These are phyloP conservation scores for Phrynocephalus vlangalii DNA, from an alignment of 2,797 vertebrate species.

Conservation along the genomic window DNA sequence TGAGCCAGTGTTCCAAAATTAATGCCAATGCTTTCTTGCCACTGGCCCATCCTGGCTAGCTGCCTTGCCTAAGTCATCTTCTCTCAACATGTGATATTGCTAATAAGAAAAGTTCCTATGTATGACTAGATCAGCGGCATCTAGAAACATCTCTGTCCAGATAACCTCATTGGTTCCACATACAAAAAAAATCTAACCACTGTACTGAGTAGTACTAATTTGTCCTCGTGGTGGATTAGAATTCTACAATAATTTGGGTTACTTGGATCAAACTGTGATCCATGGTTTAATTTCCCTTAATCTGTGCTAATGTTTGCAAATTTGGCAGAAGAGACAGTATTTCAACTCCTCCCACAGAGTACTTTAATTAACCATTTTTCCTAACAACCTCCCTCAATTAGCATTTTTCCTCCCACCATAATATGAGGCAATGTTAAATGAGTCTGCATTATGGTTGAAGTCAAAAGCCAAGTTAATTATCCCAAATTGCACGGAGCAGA, in stretches of 20 bases:
- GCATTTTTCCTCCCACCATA: neutral
- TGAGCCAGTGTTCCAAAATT: too few species aligned
- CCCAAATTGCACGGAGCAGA: conserved; percentile 54
- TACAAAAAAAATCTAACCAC: neutral
- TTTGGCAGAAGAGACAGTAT: conserved; percentile 15
- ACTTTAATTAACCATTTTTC: conserved; percentile 48
- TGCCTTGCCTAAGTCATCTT: neutral
- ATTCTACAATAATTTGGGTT: neutral
- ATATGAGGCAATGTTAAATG: conserved; percentile 32
- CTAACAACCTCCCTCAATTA: conserved; percentile 4
- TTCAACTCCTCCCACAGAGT: conserved; percentile 25
- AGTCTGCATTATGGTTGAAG: conserved; percentile 41
- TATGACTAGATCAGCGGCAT: too few species aligned
- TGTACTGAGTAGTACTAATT: neutral
- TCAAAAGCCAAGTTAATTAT: conserved; percentile 62
- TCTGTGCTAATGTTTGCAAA: conserved; percentile 27
- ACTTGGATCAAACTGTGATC: neutral
- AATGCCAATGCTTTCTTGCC: too few species aligned
- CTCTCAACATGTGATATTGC: too few species aligned
- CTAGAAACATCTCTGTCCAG: neutral
- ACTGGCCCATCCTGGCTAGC: too few species aligned
- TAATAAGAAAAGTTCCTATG: too few species aligned
- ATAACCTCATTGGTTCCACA: neutral
- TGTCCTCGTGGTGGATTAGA: neutral
- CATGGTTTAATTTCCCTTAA: neutral